These are phyloP conservation scores for Colistium nudipinnis DNA, from an alignment of 2,113 vertebrate species.

Conservation along the genomic window DNA sequence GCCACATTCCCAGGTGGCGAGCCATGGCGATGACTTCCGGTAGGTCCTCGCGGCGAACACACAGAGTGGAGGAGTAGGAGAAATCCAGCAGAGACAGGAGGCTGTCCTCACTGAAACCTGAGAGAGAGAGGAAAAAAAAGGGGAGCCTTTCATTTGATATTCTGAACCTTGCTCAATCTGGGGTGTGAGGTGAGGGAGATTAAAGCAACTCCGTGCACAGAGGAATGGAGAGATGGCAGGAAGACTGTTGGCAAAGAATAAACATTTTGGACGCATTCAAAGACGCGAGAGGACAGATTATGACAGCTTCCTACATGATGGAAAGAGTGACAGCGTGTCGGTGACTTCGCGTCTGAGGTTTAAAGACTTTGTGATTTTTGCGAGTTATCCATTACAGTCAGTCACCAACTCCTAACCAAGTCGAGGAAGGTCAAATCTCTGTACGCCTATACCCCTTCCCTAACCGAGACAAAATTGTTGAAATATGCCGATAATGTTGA, in stretches of 20 bases:
- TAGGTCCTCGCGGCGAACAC: constrained; percentile 77
- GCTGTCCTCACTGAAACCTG: constrained; percentile 83
- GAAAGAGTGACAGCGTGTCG: no score
- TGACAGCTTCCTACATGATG: no score
- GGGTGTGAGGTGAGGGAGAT: constrained; percentile 30
- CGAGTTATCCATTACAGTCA: no score
- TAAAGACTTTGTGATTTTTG: no score
- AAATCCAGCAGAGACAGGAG: constrained; percentile 84
- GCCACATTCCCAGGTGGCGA: constrained; percentile 86
- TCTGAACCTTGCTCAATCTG: constrained; percentile 21
- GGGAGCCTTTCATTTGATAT: constrained; percentile 31
- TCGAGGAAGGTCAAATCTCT: no score
- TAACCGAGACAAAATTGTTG: no score
- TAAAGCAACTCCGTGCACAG: constrained; percentile 41
- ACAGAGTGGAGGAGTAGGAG: constrained; percentile 84
- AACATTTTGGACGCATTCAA: no score
- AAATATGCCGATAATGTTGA: no score
- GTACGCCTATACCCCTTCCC: no score
- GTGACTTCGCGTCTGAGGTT: no score
- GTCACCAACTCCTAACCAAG: no score
- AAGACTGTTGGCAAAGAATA: constrained; percentile 14
- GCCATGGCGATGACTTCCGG: constrained; percentile 83
- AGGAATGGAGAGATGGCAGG: constrained; percentile 30
- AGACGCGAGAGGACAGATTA: no score
- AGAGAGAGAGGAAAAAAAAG: background rate